Base-by-base conservation (phyloP, 2,113 vertebrate genomes). In the Tetrao urogallus region DNA sequence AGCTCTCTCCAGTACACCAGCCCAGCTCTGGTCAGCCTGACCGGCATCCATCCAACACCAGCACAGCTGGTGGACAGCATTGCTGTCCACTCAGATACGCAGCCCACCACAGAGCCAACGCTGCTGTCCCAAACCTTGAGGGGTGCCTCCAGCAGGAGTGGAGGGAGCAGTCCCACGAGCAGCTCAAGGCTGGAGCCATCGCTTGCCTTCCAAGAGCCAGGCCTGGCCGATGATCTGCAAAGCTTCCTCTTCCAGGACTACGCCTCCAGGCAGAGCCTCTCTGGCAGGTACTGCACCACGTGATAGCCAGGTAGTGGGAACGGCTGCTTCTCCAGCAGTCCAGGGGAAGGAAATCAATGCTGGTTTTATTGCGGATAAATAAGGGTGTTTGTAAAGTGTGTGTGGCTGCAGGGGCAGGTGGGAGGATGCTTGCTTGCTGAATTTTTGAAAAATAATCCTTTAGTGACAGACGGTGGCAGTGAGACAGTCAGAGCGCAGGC, bases 381-480 rank as follows among this genome's bases (percentile, higher is more conserved):
- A 2, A 66, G 71, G 16, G 45, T 21, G 32, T 2, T 0, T 34
- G 30, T 18, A 63, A 76, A n/a, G 63, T 40, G 40, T 17, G 66
- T 78, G 36, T 0, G 0, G 48, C 36, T 61, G 38, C 11, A 2
- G 3, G n/a, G 42, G 34, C 13, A 72, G 22, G 42, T 1, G 4
- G 56, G 69, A 86, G 36, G 18, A 43, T 22, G 56, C 56, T 87
- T 89, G 10, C 24, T 70, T 85, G 10, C 34, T 27, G 20, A 61
- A 58, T 63, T 63, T 76, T 67, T 76, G 50, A 66, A 43, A 85
- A 93, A 71, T 30, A 58, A 92, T 40, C 34, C 32, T 92, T 80
- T 70, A 43, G 38, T 22, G 40, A 73, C 54, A 79, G 63, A 58
- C 14, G 71, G 34, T 3, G 15, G 66, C 36, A 85, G 25, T 40